Percentiles rank a stretch among this genome's conserved stretches.
Evolutionary conservation across 2,888 invertebrate species (phyloP).

Genomic region (Dilophus febrilis): DNA sequence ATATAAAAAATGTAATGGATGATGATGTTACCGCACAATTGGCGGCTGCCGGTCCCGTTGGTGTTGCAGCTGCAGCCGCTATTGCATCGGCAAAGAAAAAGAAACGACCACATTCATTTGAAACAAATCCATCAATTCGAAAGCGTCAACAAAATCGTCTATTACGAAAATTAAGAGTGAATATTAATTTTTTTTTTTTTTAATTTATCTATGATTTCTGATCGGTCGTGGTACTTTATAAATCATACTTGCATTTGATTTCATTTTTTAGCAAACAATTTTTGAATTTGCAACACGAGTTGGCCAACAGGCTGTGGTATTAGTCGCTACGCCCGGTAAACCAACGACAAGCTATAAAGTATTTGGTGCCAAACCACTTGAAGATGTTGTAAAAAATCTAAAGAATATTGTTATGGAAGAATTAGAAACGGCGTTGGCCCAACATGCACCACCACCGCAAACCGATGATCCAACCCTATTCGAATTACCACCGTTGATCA

Average conservation of each 20-base stretch:
- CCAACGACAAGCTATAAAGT: slow-evolving; percentile 92
- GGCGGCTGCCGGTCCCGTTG: slow-evolving; percentile 92
- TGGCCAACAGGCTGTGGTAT: slow-evolving; percentile 90
- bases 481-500: slow-evolving; percentile 88
- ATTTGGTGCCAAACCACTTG: slow-evolving; percentile 90
- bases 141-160: slow-evolving; percentile 90
- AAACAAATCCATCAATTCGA: slow-evolving; percentile 90
- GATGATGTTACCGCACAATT: slow-evolving; percentile 93
- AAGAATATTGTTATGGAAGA: slow-evolving; percentile 89
- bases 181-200: slow-evolving; percentile 26
- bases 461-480: slow-evolving; percentile 81
- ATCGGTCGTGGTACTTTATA: too few relatives aligned
- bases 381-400: slow-evolving; percentile 85
- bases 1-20: slow-evolving; percentile 67
- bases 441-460: slow-evolving; percentile 70
- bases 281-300: slow-evolving; percentile 95
- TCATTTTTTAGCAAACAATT: slow-evolving; percentile 66
- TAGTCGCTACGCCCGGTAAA: slow-evolving; percentile 92
- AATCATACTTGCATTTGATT: too few relatives aligned
- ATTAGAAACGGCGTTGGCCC: slow-evolving; percentile 79
- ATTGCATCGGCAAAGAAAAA: slow-evolving; percentile 91
- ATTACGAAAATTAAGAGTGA: slow-evolving; percentile 66
- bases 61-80: slow-evolving; percentile 92
- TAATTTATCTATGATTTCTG: too few relatives aligned
- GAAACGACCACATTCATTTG: slow-evolving; percentile 88